A percentile compares a stretch with the other conserved stretches of the same genome.
Evolutionary conservation across 2,888 invertebrate genomes (phyloP).

Genomic region (Nesidiocoris tenuis): DNA sequence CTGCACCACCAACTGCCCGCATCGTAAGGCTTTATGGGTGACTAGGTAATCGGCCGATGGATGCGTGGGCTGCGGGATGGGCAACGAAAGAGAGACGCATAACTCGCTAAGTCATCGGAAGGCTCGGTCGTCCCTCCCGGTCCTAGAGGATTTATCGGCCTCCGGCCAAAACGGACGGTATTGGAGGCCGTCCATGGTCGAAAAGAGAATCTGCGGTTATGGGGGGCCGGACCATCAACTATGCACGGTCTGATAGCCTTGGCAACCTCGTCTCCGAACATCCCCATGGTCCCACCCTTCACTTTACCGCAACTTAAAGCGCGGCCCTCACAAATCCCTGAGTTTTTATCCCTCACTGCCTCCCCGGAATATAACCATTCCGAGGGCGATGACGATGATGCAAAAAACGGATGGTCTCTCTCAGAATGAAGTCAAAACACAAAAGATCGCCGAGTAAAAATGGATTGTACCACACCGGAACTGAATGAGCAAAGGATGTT

Average conservation of each 20-base stretch:
- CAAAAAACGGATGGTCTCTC: neutral
- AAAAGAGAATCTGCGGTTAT: conserved; percentile 36
- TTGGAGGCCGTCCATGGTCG: conserved; percentile 17
- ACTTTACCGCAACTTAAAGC: neutral
- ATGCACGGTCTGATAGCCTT: conserved; percentile 29
- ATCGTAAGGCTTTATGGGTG: conserved; percentile 22
- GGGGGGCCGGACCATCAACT: conserved; percentile 28
- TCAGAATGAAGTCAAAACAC: neutral
- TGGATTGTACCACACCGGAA: neutral
- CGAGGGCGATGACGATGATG: neutral
- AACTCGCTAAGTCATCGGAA: conserved; percentile 14
- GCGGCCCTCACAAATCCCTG: neutral
- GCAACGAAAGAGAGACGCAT: neutral
- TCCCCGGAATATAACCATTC: neutral
- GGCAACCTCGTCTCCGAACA: conserved; percentile 1
- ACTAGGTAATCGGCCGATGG: conserved; percentile 31
- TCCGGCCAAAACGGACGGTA: conserved; percentile 2
- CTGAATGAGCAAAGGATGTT: neutral
- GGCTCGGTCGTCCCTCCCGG: conserved; percentile 1
- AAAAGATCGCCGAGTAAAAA: neutral
- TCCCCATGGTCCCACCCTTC: neutral
- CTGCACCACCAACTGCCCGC: neutral
- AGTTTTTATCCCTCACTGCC: neutral
- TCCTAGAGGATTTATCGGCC: conserved; percentile 16
- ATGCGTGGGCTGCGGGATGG: neutral